These are phyloP conservation scores for Phalloptychus januarius DNA, from an alignment of 2,797 vertebrate species.

Conservation along the genomic window DNA sequence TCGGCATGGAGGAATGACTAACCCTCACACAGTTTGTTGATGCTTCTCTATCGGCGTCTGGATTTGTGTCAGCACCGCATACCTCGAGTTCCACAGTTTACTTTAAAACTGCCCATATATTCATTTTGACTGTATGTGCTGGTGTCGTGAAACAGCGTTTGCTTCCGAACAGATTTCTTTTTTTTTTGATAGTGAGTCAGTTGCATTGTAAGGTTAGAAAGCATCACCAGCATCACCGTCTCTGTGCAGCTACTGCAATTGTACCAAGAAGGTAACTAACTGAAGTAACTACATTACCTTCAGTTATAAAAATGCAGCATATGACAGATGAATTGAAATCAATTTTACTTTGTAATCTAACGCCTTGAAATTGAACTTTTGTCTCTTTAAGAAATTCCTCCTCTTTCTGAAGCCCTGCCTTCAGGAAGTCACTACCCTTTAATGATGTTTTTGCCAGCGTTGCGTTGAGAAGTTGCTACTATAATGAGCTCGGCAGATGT, in stretches of 20 bases:
- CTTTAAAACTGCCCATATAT: conserved; percentile 21
- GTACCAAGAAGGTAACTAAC: background rate
- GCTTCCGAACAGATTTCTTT: background rate
- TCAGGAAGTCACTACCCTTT: too few relatives aligned
- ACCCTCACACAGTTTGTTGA: conserved; percentile 37
- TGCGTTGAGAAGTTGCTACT: too few relatives aligned
- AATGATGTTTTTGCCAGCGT: too few relatives aligned
- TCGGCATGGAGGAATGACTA: conserved; percentile 30
- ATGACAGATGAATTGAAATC: too few relatives aligned
- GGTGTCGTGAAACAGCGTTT: conserved; percentile 3
- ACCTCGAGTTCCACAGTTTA: conserved; percentile 33
- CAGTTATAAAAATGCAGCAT: too few relatives aligned
- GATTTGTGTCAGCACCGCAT: conserved; percentile 34
- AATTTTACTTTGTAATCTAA: too few relatives aligned
- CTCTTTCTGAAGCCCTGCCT: too few relatives aligned
- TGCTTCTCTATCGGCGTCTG: conserved; percentile 44
- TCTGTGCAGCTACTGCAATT: background rate
- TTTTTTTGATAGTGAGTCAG: background rate
- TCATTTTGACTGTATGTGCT: conserved; percentile 6
- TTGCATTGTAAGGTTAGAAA: background rate
- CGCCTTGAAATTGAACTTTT: too few relatives aligned
- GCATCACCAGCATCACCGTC: background rate
- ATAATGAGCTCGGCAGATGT: too few relatives aligned
- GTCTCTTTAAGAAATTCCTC: too few relatives aligned
- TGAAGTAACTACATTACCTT: background rate